These are phyloP conservation scores for Triplophysa dalaica DNA, from an alignment of 2,113 vertebrate species.

Conservation along the genomic window DNA sequence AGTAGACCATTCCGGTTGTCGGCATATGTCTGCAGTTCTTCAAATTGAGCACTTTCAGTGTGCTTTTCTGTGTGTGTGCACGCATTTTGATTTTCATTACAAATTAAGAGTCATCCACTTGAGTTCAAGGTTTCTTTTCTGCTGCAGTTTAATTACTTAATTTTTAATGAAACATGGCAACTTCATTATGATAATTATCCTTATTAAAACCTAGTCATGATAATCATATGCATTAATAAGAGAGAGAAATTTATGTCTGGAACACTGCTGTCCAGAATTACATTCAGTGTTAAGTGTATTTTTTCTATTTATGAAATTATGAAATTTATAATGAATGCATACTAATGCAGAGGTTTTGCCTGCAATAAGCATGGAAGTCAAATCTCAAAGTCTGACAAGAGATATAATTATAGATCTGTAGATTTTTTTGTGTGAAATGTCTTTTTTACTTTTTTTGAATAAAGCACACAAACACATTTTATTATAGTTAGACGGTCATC, in stretches of 20 bases:
- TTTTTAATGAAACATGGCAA: constrained; percentile 62
- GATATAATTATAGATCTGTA: not conserved
- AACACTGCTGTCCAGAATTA: constrained; percentile 49
- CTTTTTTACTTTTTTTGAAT: not conserved
- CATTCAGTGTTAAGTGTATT: constrained; percentile 17
- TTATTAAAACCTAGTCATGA: constrained; percentile 59
- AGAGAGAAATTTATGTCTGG: constrained; percentile 49
- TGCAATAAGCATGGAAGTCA: not conserved
- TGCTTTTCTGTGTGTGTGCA: not conserved
- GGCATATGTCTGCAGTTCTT: not conserved
- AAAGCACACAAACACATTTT: not conserved
- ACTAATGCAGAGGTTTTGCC: constrained; percentile 1
- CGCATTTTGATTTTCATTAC: constrained; percentile 8
- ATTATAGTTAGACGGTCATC: not conserved
- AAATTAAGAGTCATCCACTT: constrained; percentile 7
- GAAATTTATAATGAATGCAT: not conserved
- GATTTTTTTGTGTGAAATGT: not conserved
- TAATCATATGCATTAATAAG: constrained; percentile 65
- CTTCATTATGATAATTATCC: constrained; percentile 64
- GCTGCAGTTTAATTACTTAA: constrained; percentile 33
- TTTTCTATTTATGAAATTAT: constrained; percentile 11
- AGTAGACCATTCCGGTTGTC: not conserved
- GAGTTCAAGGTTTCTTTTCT: not conserved
- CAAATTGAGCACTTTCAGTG: not conserved
- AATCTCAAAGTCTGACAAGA: not conserved